phyloP scores from a whole-genome alignment of 2,888 invertebrate genomes.

The Drosophila birchii region DNA sequence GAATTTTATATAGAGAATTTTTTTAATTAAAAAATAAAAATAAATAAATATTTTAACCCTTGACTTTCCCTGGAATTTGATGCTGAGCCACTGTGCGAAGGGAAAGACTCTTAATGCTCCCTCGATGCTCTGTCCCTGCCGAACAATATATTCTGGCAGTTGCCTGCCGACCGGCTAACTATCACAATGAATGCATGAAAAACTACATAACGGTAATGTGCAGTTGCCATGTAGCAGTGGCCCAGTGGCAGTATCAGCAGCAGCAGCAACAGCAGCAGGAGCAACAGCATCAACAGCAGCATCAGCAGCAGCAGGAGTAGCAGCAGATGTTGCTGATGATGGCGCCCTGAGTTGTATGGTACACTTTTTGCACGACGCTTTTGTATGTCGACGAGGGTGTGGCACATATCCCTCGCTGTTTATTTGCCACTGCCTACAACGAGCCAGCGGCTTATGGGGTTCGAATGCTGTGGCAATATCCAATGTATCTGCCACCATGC shows the following conservation, averaged over 20 bases:
- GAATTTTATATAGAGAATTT: too few species aligned
- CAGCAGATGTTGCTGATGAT: conserved; percentile 38
- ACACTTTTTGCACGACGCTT: conserved; percentile 47
- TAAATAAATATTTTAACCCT: too few species aligned
- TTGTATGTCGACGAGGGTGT: conserved; percentile 17
- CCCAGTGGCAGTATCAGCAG: conserved; percentile 24
- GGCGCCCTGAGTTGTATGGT: conserved; percentile 50
- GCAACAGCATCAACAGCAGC: conserved; percentile 10
- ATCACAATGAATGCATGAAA: conserved; percentile 77
- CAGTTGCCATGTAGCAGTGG: conserved; percentile 58
- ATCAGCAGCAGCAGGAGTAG: conserved; percentile 2
- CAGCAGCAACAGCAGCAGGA: conserved; percentile 26
- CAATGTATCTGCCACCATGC: conserved; percentile 46
- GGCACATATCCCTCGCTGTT: conserved; percentile 56
- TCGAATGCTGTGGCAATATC: conserved; percentile 50
- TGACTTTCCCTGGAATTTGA: too few species aligned
- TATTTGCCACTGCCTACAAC: conserved; percentile 60
- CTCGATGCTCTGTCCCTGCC: conserved; percentile 19
- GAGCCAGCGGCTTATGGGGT: conserved; percentile 64
- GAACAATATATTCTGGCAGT: conserved; percentile 59
- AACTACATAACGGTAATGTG: conserved; percentile 76
- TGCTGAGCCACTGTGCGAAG: neutral
- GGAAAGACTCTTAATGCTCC: neutral
- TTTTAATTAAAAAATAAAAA: too few species aligned
- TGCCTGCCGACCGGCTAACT: conserved; percentile 60